These are phyloP conservation scores for Pandion haliaetus DNA, from an alignment of 2,113 vertebrate species.

Conservation along the genomic window DNA sequence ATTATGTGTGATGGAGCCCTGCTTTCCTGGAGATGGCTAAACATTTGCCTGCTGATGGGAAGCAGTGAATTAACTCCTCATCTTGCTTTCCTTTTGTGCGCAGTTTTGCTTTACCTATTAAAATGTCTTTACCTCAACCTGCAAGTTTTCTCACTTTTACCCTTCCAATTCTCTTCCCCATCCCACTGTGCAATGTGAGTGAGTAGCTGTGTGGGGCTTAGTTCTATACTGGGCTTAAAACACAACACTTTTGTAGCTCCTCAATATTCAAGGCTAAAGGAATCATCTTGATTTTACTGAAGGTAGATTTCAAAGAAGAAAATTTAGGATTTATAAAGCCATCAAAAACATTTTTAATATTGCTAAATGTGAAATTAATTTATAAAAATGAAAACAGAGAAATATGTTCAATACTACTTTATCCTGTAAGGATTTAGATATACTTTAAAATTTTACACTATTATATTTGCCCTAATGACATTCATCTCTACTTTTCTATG, in stretches of 20 bases:
- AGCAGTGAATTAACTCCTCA: no score
- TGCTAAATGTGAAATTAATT: neutral
- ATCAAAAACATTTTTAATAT: neutral
- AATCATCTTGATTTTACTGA: neutral
- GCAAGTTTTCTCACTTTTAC: neutral
- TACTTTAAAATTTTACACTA: neutral
- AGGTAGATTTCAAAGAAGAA: neutral
- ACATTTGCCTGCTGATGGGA: neutral
- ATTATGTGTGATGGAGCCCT: rapidly evolving
- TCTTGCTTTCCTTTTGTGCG: neutral
- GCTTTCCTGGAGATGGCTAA: neutral
- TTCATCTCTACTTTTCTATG: neutral
- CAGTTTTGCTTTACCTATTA: neutral
- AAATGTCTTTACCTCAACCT: neutral
- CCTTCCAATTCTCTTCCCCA: neutral
- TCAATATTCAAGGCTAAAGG: neutral
- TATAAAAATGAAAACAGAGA: neutral
- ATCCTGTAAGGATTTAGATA: neutral
- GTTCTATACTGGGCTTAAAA: neutral
- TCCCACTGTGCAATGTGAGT: neutral
- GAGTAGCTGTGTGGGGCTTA: neutral
- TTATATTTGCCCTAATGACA: neutral
- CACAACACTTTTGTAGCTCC: neutral
- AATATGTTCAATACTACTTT: neutral
- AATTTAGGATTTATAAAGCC: neutral